Evolutionary conservation across 2,113 vertebrate species (phyloP).

Genomic region (Syrmaticus mikado): DNA sequence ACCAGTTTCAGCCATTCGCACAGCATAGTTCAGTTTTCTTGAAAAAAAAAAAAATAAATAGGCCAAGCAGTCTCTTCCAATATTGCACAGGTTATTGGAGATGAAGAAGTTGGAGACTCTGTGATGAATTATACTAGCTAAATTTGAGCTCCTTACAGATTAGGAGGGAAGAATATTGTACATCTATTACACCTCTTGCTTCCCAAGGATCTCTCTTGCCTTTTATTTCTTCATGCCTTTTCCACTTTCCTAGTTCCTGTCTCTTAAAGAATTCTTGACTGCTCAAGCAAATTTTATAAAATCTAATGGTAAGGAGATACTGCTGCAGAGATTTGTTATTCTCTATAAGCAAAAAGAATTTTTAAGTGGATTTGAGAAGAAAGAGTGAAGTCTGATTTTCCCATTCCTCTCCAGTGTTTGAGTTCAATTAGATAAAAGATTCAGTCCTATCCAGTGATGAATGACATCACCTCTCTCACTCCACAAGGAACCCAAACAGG

Average conservation of each 20-base stretch:
- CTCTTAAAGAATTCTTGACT: not conserved
- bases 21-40: not conserved
- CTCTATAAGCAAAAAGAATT: not conserved
- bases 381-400: not conserved
- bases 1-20: not conserved
- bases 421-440: slow-evolving; percentile 14
- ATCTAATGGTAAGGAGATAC: not conserved
- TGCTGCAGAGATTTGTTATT: slow-evolving; percentile 5
- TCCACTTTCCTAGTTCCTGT: not conserved
- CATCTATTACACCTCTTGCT: not conserved
- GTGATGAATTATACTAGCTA: not conserved
- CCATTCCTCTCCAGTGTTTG: not conserved
- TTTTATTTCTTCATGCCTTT: slow-evolving; percentile 11
- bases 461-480: slow-evolving; percentile 38
- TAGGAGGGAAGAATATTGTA: not conserved
- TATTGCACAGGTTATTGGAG: not conserved
- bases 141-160: slow-evolving; percentile 14
- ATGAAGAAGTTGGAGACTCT: slow-evolving; percentile 7
- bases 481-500: not conserved
- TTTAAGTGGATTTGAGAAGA: not conserved
- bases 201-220: not conserved
- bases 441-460: slow-evolving; percentile 3
- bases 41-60: not conserved
- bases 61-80: not conserved
- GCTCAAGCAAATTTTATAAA: not conserved